These are phyloP conservation scores for Ormia ochracea DNA, from an alignment of 2,888 invertebrate genomes.

Conservation along the genomic window DNA sequence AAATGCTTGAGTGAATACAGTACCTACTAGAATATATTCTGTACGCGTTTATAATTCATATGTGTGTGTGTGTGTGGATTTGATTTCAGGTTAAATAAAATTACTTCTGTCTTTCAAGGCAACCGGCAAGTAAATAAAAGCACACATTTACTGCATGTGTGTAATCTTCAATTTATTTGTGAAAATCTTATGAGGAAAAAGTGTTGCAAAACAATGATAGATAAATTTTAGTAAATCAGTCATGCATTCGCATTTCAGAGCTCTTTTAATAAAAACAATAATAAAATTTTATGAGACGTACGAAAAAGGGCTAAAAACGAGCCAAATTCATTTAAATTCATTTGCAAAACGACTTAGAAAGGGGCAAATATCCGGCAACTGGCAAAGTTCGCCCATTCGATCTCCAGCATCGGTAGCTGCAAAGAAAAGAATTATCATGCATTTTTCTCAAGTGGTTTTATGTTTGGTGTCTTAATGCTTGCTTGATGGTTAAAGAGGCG, in stretches of 20 bases:
- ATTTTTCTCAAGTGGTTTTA: no score
- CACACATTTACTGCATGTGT: not conserved
- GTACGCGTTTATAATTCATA: not conserved
- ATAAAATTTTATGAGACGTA: not conserved
- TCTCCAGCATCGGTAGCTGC: no score
- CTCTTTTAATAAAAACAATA: constrained; percentile 44
- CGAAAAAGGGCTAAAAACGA: not conserved
- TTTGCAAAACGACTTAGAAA: no score
- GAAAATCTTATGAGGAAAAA: not conserved
- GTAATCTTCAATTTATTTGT: not conserved
- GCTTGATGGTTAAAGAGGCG: no score
- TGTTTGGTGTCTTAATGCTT: no score
- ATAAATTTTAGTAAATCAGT: constrained; percentile 8
- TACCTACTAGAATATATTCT: not conserved
- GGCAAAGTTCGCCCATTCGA: no score
- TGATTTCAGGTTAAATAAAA: not conserved
- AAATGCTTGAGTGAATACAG: constrained; percentile 21
- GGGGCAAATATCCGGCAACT: no score
- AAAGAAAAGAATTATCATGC: no score
- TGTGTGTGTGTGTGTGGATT: not conserved
- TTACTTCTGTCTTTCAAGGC: constrained; percentile 17
- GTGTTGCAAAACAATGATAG: not conserved
- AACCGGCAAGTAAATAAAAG: not conserved
- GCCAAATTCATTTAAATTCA: no score
- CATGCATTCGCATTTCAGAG: constrained; percentile 43